Percentiles rank a stretch among this genome's conserved stretches.
phyloP scores from a whole-genome alignment of 2,888 invertebrate genomes.

The Taphrorychus bicolor region DNA sequence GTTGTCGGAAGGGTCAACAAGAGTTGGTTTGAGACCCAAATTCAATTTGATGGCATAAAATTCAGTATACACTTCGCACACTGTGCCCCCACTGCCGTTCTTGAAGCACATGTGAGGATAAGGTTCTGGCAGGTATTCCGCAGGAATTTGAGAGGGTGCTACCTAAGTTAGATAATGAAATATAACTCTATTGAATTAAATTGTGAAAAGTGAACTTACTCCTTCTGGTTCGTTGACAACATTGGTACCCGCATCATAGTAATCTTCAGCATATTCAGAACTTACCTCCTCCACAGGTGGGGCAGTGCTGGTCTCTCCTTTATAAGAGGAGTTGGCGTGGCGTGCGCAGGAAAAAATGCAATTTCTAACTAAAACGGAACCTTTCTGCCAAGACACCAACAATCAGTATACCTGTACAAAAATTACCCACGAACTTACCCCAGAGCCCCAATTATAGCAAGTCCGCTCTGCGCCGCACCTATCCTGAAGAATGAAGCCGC shows the following conservation, averaged over 20 bases:
- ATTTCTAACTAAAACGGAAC: conserved; percentile 69
- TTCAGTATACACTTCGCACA: conserved; percentile 70
- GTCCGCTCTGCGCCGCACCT: conserved; percentile 71
- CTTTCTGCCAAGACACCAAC: conserved; percentile 64
- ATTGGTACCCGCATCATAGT: conserved; percentile 25
- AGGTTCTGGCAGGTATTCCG: conserved; percentile 40
- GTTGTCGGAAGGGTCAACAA: conserved; percentile 49
- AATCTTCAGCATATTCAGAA: conserved; percentile 43
- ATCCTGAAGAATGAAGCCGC: conserved; percentile 77
- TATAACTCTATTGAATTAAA: background rate
- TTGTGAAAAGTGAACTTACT: conserved; percentile 14
- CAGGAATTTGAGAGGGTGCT: conserved; percentile 21
- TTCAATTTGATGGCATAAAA: conserved; percentile 63
- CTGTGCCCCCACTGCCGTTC: conserved; percentile 51
- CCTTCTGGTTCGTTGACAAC: conserved; percentile 34
- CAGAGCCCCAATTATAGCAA: conserved; percentile 70
- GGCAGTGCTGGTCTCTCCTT: conserved; percentile 39
- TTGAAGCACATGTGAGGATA: conserved; percentile 67
- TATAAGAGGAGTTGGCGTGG: conserved; percentile 48
- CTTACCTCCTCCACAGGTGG: conserved; percentile 24
- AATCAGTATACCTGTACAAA: background rate
- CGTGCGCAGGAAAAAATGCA: conserved; percentile 79
- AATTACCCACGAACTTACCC: conserved; percentile 44
- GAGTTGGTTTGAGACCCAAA: conserved; percentile 63
- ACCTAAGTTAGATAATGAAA: conserved; percentile 25